phyloP scores from a whole-genome alignment of 2,797 vertebrate genomes.

The Sebastes matsubarae region DNA sequence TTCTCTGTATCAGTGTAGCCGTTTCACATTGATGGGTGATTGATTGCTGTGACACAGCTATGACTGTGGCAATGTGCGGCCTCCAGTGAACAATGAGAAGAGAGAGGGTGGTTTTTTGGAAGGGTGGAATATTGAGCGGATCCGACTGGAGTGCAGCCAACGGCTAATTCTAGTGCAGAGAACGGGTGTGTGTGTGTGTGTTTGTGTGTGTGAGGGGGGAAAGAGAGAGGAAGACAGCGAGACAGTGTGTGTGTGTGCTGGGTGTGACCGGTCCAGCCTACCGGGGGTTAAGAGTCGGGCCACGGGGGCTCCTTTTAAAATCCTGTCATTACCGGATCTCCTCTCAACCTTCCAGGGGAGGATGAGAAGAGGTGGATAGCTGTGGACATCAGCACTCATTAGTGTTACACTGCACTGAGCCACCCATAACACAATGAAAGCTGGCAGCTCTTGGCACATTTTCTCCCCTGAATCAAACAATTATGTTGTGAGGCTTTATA shows the following conservation, averaged over 20 bases:
- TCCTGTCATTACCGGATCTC: constrained; percentile 37
- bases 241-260: constrained; percentile 24
- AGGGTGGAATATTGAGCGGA: constrained; percentile 73
- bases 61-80: constrained; percentile 62
- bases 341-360: constrained; percentile 4
- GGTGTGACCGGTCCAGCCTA: constrained; percentile 33
- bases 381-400: constrained; percentile 19
- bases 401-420: constrained; percentile 8
- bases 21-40: constrained; percentile 62
- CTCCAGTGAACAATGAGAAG: constrained; percentile 62
- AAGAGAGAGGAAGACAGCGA: neutral
- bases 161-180: constrained; percentile 67
- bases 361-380: neutral
- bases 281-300: constrained; percentile 42
- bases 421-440: neutral
- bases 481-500: neutral
- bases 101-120: constrained; percentile 64
- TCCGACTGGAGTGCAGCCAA: constrained; percentile 75
- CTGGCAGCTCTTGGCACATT: constrained; percentile 17
- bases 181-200: constrained; percentile 17
- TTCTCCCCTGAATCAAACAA: constrained; percentile 1
- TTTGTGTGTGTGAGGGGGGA: neutral
- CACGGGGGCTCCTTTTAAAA: constrained; percentile 53
- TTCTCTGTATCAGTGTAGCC: constrained; percentile 44
- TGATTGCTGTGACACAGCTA: constrained; percentile 73